phyloP scores from a whole-genome alignment of 2,888 invertebrate species.

The Deilephila porcellus region DNA sequence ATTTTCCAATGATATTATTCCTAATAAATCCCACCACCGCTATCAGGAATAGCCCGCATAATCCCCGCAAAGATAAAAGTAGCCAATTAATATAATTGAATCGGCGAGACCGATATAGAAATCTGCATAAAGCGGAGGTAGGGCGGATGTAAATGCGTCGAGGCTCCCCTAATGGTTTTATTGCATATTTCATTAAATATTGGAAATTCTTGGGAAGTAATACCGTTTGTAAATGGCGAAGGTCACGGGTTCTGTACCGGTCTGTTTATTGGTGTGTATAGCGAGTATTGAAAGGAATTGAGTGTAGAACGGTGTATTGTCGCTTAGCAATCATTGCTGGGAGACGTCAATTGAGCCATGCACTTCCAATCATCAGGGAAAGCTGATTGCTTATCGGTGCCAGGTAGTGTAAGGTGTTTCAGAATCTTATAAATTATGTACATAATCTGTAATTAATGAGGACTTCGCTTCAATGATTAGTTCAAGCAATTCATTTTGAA shows the following conservation, averaged over 20 bases:
- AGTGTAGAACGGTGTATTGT: neutral
- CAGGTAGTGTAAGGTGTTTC: too few relatives aligned
- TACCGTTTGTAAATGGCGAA: neutral
- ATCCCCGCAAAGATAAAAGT: neutral
- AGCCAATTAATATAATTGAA: conserved; percentile 1
- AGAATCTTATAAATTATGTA: too few relatives aligned
- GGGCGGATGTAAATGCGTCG: neutral
- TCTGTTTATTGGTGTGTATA: neutral
- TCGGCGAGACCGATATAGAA: neutral
- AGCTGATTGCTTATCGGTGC: too few relatives aligned
- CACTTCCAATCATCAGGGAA: too few relatives aligned
- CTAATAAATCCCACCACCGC: neutral
- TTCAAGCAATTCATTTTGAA: too few relatives aligned
- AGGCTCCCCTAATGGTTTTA: neutral
- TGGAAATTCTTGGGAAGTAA: conserved; percentile 17
- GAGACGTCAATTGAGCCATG: neutral
- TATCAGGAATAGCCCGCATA: neutral
- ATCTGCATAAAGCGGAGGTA: neutral
- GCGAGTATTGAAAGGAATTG: neutral
- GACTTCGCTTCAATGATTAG: too few relatives aligned
- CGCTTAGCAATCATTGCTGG: neutral
- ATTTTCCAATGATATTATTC: neutral
- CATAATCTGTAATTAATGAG: too few relatives aligned
- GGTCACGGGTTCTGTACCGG: neutral
- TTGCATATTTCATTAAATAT: conserved; percentile 20